phyloP scores from a whole-genome alignment of 2,888 invertebrate genomes.

The Sipha maydis region DNA sequence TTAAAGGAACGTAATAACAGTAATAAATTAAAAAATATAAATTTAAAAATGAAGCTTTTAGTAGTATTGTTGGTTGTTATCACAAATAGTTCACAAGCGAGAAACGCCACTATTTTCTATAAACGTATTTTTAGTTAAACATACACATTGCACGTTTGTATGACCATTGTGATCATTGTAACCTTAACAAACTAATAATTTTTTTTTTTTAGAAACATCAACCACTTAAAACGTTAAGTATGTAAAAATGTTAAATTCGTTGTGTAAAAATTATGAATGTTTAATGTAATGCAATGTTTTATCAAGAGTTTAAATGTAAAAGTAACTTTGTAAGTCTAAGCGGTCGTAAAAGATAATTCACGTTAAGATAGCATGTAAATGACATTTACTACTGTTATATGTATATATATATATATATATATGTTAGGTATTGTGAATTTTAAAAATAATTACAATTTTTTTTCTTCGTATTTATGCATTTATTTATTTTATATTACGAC shows the following conservation, averaged over 20 bases:
- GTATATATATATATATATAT: neutral
- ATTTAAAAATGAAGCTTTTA: too few species aligned
- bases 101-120: too few species aligned
- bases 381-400: neutral
- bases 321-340: neutral
- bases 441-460: neutral
- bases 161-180: too few species aligned
- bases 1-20: neutral
- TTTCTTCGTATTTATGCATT: neutral
- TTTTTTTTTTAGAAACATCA: too few species aligned
- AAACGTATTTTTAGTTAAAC: too few species aligned
- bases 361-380: neutral
- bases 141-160: too few species aligned
- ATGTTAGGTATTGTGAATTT: neutral
- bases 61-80: too few species aligned
- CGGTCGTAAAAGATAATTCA: neutral
- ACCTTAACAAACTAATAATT: too few species aligned
- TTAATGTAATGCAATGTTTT: neutral
- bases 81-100: too few species aligned
- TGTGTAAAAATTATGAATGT: neutral
- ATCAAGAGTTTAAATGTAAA: neutral
- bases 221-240: neutral
- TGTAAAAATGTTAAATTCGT: neutral
- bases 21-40: neutral
- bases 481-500: neutral